Base-by-base conservation (phyloP, 2,113 vertebrate species). In the Leucosticte australis region DNA sequence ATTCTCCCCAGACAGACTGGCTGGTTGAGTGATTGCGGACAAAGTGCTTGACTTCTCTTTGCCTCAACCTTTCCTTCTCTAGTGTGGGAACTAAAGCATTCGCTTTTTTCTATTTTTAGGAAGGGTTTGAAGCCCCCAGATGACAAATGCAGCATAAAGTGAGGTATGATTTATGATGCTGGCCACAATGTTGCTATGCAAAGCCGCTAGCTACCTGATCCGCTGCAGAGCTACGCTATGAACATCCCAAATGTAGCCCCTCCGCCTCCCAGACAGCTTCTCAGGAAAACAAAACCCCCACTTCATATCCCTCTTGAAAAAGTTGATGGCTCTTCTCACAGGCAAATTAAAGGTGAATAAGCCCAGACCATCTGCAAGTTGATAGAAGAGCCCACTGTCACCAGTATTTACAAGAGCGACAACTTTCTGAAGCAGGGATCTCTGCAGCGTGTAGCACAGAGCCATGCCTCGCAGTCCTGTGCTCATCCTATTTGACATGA, bases 391-490 rank as follows among this genome's bases (percentile, higher is more conserved):
- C 33, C 35, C 39, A 33, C 59, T 44, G 39, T 10, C 39, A 28
- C 15, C 33, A 28, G 33, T 5, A 31, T 22, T 88, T 86, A 30
- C 33, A 74, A 39, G 76, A 86, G 59, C 39, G 30, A 63, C 88
- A 86, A 90, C 76, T 53, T 90, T 75, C 64, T 75, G 73, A 56
- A 69, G 47, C 49, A 39, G 47, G 22, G 41, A n/a, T 63, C 53
- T 50, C 64, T 57, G 71, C 57, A 86, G 73, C 0, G 0, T 22
- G 10, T 30, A 17, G 41, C 44, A 13, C 50, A 80, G 84, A 94
- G 62, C 15, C 2, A 2, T 3, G 0, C 5, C 24, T 28, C 0
- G 0, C 55, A 41, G n/a, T 10, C 3, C 1, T 74, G 42, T 30
- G 26, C 14, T 81, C 52, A 44, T 59, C 83, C 55, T 81, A 3